Evolutionary conservation across 2,888 invertebrate genomes (phyloP), one percentile per base, ranked within the genome.

Genomic region (Spatulosminthurus flaviceps): DNA sequence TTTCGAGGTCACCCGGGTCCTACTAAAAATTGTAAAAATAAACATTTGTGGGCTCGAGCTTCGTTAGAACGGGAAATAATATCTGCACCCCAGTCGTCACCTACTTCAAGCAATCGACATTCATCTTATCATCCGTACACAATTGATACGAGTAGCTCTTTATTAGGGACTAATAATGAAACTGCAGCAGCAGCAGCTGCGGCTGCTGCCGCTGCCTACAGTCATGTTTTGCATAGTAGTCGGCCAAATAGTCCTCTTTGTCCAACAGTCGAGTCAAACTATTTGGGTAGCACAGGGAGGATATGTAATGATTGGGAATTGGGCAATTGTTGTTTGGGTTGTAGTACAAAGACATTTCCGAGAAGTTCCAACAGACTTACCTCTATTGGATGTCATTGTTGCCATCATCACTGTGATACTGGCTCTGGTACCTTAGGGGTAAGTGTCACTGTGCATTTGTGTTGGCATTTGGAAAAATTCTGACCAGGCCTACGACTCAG

Each of bases 111-210:
- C 21, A 84, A 84, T 80, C 77, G 85, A 71, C 85, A 85, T 81
- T 85, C 85, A 34, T 85, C 85, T 0, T 85, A 85, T 77, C 83
- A 84, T 80, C 85, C 85, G 60, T 19, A 22, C 26, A 22, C 64
- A 22, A 43, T 42, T 51, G 66, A 42, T 42, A 7, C 28, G 0
- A 43, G 34, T 22, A 71, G 0, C 22, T 16, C 42, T 71, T 22
- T 42, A 7, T 79, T 61, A 80, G 78, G 21, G 78, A 43, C 41
- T 26, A 26, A 60, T 60, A 22, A 80, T 51, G 81, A 80, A 16
- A 72, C 83, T 43, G 82, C 81, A 13, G 70, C 79, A 5, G 81
- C 81, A 0, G 82, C 82, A 7, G 82, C 80, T 22, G 82, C 83
- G 1, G 74, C 74, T 61, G 74, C 74, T 13, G 61, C 74, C 7